Evolutionary conservation across 2,113 vertebrate genomes (phyloP).

Genomic region (Myxocyprinus asiaticus): DNA sequence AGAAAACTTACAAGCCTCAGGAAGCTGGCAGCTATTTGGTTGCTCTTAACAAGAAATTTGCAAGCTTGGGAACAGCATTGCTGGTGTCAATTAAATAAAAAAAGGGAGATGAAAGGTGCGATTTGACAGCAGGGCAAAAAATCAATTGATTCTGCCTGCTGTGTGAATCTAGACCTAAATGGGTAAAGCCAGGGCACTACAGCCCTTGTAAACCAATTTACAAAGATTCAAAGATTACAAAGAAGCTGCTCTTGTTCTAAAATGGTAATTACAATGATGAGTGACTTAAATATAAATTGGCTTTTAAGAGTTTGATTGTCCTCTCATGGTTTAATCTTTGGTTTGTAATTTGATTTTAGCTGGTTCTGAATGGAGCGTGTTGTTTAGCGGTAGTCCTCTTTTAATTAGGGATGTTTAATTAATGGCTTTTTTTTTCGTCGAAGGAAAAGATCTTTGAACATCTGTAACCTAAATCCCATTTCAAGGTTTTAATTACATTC

Average conservation of each 20-base stretch:
- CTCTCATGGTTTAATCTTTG: constrained; percentile 29
- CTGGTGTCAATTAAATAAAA: constrained; percentile 26
- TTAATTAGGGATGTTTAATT: constrained; percentile 35
- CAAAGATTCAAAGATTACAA: background rate
- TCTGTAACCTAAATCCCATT: constrained; percentile 34
- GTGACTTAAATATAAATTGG: constrained; percentile 58
- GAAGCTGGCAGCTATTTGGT: too few species aligned
- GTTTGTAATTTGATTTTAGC: constrained; percentile 35
- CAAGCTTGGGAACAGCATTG: constrained; percentile 15
- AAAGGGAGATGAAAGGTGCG: background rate
- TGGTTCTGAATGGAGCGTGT: constrained; percentile 28
- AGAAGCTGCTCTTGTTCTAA: constrained; percentile 36
- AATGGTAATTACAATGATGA: constrained; percentile 30
- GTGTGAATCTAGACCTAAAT: constrained; percentile 24
- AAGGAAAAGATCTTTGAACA: constrained; percentile 6
- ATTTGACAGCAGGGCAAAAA: constrained; percentile 39
- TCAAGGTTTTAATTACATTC: constrained; percentile 42
- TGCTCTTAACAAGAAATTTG: too few species aligned
- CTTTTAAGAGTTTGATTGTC: constrained; percentile 40
- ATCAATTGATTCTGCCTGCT: constrained; percentile 26
- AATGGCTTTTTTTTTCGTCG: background rate
- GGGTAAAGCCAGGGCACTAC: background rate
- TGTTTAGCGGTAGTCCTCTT: background rate
- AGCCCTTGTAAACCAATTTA: constrained; percentile 13
- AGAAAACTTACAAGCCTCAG: too few species aligned